Evolutionary conservation across 1,140 invertebrate species (phyloP), one percentile per base, ranked within the genome.

Genomic region (Lepidurus couesii): DNA sequence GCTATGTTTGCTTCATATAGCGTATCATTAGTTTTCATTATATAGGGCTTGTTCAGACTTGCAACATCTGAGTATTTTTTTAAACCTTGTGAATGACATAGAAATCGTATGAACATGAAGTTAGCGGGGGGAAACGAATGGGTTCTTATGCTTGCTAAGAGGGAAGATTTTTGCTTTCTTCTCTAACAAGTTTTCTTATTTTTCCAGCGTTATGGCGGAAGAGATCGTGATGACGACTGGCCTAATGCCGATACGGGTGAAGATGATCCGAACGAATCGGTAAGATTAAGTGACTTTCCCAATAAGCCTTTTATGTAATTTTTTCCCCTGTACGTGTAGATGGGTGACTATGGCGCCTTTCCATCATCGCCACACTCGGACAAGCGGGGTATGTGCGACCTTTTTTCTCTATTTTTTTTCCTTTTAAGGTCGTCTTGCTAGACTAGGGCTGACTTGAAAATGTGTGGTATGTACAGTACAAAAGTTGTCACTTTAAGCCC

Each of bases 161-260:
- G 21, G 24, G 42, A 74, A 74, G 42, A 75, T 24, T 8, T 75
- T 75, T 24, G 24, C 8, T 75, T 42, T 45, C 1, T 8, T 13
- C 42, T 16, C n/a, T 26, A 10, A 21, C 24, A 7, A 16, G 43
- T 76, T 76, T 47, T n/a, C 13, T 75, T 16, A 75, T 24, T 42
- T n/a, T 73, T 75, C 24, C 21, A 79, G 78, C 74, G 78, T 42
- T 44, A 79, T 26, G 44, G 42, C 26, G 74, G 73, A 1, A 42
- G 74, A 26, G 78, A 79, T 75, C 78, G 78, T 13, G 78, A 79
- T 24, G 78, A 79, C 24, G 78, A 79, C 44, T 79, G 78, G 78
- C 78, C 73, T 3, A 75, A 79, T 26, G 24, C 45, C 13, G 21
- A 44, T 24, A 79, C 65, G 74, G 74, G 73, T 7, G 78, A 79